phyloP scores from a whole-genome alignment of 2,888 invertebrate genomes.

The Cataglyphis rosenhaueri region DNA sequence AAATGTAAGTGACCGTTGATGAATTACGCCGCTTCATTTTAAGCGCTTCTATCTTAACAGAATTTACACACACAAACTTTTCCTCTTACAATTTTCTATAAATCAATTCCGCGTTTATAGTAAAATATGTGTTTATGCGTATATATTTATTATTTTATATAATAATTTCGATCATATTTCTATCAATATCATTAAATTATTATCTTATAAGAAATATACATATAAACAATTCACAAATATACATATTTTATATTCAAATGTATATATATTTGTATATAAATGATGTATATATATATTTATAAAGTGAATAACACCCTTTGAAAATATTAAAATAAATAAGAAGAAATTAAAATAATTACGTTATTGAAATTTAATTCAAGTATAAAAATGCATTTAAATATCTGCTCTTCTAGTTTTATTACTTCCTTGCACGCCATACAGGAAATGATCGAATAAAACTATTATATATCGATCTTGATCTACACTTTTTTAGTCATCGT shows the following conservation, averaged over 20 bases:
- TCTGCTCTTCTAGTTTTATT: not conserved
- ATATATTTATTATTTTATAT: not conserved
- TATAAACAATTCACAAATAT: not conserved
- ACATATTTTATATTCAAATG: not conserved
- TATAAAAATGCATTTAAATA: not conserved
- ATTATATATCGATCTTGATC: not conserved
- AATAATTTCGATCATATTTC: slow-evolving; percentile 13
- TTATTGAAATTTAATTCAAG: not conserved
- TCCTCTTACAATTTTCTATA: not conserved
- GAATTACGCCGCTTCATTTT: slow-evolving; percentile 28
- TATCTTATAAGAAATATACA: not conserved
- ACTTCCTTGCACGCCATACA: not conserved
- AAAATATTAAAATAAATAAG: not conserved
- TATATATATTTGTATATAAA: not conserved
- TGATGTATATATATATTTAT: not conserved
- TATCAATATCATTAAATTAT: not conserved
- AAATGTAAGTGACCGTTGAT: slow-evolving; percentile 16
- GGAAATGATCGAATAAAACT: not conserved
- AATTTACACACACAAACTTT: not conserved
- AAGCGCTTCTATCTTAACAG: slow-evolving; percentile 17
- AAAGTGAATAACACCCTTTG: slow-evolving; percentile 1
- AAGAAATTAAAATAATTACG: not conserved
- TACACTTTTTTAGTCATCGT: slow-evolving; percentile 6
- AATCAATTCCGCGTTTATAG: not conserved
- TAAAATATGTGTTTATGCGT: not conserved